Percentiles rank a stretch among this genome's conserved stretches.
These are phyloP conservation scores for Onychorhynchus coronatus DNA, from an alignment of 2,113 vertebrate genomes.

Conservation along the genomic window DNA sequence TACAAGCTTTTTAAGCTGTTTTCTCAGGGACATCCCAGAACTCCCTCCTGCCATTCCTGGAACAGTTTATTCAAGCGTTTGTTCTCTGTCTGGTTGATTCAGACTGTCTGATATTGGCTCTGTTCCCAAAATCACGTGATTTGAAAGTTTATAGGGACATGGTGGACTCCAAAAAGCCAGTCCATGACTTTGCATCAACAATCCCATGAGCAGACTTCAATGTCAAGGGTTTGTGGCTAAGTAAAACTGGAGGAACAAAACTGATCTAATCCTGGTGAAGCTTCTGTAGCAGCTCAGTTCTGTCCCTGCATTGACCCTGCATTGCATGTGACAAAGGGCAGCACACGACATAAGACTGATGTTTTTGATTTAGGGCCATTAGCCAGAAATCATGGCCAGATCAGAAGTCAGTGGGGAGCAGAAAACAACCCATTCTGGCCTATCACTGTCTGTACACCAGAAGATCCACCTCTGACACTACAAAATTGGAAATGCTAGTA, in stretches of 20 bases:
- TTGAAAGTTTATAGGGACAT: background rate
- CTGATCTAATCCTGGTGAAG: background rate
- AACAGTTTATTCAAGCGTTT: conserved; percentile 10
- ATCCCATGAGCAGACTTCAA: background rate
- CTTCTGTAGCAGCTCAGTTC: background rate
- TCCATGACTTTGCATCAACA: background rate
- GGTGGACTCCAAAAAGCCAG: background rate
- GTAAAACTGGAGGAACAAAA: background rate
- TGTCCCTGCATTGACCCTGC: background rate
- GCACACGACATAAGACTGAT: rapidly evolving
- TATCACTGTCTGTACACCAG: no score
- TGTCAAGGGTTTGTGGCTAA: background rate
- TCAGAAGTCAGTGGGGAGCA: background rate
- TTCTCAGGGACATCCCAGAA: background rate
- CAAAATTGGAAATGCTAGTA: background rate
- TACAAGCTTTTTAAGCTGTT: background rate
- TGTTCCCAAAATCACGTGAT: background rate
- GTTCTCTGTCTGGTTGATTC: background rate
- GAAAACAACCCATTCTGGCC: background rate
- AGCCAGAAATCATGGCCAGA: background rate
- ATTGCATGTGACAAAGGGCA: background rate
- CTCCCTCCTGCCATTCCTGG: background rate
- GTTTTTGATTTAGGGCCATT: background rate
- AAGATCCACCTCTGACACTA: background rate
- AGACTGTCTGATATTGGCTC: background rate